Evolutionary conservation across 2,113 vertebrate genomes (phyloP).

Genomic region (Suricata suricatta): DNA sequence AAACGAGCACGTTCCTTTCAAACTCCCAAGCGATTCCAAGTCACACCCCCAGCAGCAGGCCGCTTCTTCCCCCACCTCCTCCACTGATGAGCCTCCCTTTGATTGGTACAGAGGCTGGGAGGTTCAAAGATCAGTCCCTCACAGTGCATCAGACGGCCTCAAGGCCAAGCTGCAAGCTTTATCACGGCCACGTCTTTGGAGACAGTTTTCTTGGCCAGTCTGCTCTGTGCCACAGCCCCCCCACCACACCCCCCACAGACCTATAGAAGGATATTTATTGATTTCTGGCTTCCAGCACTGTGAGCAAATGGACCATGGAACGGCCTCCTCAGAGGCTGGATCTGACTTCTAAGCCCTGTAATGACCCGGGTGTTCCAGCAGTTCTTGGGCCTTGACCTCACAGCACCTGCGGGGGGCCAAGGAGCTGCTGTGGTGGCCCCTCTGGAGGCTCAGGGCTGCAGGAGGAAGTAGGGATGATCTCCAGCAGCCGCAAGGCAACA

Average conservation of each 20-base stretch:
- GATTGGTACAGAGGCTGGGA: neutral
- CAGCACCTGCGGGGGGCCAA: rapidly evolving
- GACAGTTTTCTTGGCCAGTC: neutral
- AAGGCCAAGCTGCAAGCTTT: neutral
- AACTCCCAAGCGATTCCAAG: neutral
- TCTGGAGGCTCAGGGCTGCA: neutral
- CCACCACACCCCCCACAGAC: neutral
- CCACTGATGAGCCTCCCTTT: neutral
- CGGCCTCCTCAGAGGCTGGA: neutral
- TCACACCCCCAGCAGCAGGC: neutral
- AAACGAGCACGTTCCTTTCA: neutral
- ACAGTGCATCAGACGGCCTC: neutral
- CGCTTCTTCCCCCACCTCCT: neutral
- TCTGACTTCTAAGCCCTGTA: neutral
- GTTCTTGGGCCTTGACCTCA: neutral
- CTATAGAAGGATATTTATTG: neutral
- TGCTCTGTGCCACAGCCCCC: neutral
- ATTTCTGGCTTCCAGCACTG: neutral
- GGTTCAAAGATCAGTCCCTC: neutral
- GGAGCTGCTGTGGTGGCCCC: neutral
- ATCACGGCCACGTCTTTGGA: neutral
- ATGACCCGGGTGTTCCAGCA: neutral
- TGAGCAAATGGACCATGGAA: neutral
- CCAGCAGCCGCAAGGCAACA: rapidly evolving
- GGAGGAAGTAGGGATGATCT: neutral